Evolutionary conservation across 2,888 invertebrate species (phyloP), one percentile per base, ranked within the genome.

Genomic region (Strigamia crassipes): DNA sequence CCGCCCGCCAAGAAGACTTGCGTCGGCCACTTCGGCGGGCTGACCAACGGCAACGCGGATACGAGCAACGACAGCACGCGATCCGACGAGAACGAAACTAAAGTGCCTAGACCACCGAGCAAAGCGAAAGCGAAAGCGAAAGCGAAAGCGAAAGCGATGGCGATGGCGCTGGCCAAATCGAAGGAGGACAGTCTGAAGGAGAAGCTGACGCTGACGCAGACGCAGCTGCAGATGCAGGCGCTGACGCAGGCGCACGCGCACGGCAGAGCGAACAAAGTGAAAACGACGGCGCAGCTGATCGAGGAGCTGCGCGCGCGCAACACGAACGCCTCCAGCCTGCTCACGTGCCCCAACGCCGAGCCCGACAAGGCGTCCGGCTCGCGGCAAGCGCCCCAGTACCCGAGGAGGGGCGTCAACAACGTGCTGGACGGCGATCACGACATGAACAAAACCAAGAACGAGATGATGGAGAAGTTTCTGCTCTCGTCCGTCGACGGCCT

Each of bases 231-330:
- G n/a, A n/a, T n/a, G n/a, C n/a, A n/a, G n/a, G n/a, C n/a, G n/a
- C n/a, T n/a, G n/a, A n/a, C n/a, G n/a, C n/a, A n/a, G n/a, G n/a
- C n/a, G n/a, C n/a, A n/a, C n/a, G n/a, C n/a, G n/a, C n/a, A n/a
- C n/a, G n/a, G n/a, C n/a, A 88, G 91, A 77, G 90, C 91, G 86
- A 91, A 91, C 23, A 88, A 88, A 85, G 88, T 93, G 78, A 93
- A 93, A 88, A 93, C 93, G 34, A 96, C 95, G 0, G 92, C 94
- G 86, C 94, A 96, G 87, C 89, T 96, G 82, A 89, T 95, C 83
- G 94, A 93, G 81, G 93, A 94, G 87, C 90, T 95, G 51, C 91
- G 84, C 89, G 91, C 87, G 87, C 90, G 86, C 87, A 90, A 85
- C 83, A 61, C 82, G 83, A 34, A 83, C 84, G 80, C 73, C 27